These are phyloP conservation scores for Ginglymostoma cirratum DNA, from an alignment of 2,113 vertebrate genomes.

Conservation along the genomic window DNA sequence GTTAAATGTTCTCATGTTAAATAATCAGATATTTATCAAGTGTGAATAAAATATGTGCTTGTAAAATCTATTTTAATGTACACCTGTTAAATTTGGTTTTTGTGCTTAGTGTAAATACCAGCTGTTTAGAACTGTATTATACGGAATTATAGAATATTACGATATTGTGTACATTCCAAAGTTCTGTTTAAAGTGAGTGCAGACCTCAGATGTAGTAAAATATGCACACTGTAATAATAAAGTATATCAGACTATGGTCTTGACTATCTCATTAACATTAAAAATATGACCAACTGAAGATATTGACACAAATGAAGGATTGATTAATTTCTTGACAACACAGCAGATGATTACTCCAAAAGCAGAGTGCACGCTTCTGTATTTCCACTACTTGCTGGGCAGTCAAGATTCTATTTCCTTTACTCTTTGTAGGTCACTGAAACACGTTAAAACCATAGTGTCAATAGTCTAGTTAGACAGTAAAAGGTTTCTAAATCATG, in stretches of 20 bases:
- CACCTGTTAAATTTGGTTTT: conserved; percentile 10
- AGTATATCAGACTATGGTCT: not conserved
- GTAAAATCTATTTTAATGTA: conserved; percentile 36
- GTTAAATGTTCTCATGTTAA: conserved; percentile 37
- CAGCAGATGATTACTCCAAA: not conserved
- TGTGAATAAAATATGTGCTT: conserved; percentile 23
- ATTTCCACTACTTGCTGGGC: not conserved
- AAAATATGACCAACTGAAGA: not conserved
- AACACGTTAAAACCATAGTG: not conserved
- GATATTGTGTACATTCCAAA: conserved; percentile 33
- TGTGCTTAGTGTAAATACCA: conserved; percentile 31
- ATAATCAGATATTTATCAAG: conserved; percentile 34
- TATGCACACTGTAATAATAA: conserved; percentile 30
- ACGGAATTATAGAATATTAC: conserved; percentile 32
- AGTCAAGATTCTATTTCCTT: not conserved
- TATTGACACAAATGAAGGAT: not conserved
- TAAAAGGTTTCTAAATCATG: not conserved
- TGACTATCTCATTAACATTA: too few species aligned
- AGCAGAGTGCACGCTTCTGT: not conserved
- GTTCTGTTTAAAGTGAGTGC: conserved; percentile 22
- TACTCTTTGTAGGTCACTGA: not conserved
- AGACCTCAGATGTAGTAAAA: conserved; percentile 26
- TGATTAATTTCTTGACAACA: not conserved
- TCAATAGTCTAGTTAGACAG: not conserved
- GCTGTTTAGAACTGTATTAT: conserved; percentile 28